Percentiles rank a stretch among this genome's conserved stretches.
These are phyloP conservation scores for Galagoides demidoff DNA, from an alignment of 2,797 vertebrate species.

Conservation along the genomic window DNA sequence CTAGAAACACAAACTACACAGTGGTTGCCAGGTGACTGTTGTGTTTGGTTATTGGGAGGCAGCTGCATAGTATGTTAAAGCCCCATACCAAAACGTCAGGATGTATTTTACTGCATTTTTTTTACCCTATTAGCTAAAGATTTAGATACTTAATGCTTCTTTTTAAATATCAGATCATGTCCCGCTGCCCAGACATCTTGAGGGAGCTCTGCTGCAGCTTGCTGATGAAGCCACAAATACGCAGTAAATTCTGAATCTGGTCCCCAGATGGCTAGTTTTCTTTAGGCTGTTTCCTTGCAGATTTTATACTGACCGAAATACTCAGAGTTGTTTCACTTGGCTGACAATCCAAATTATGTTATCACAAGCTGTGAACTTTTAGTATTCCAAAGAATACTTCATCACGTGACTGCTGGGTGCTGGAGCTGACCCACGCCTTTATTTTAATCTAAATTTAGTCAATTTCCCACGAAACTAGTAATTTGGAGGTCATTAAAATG, in stretches of 20 bases:
- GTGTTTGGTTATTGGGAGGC: not conserved
- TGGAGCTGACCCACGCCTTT: no score
- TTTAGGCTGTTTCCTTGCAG: not conserved
- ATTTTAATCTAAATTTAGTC: not conserved
- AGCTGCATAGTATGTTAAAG: not conserved
- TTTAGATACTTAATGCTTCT: not conserved
- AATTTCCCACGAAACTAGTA: not conserved
- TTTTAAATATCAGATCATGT: conserved; percentile 24
- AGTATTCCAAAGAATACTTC: not conserved
- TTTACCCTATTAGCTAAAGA: not conserved
- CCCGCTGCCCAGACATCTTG: not conserved
- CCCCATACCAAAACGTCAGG: not conserved
- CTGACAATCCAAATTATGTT: not conserved
- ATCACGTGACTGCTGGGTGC: no score
- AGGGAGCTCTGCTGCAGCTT: not conserved
- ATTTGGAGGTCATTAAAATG: not conserved
- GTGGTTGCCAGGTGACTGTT: not conserved
- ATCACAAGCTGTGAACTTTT: not conserved
- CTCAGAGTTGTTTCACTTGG: not conserved
- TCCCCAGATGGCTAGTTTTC: conserved; percentile 44
- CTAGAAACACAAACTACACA: not conserved
- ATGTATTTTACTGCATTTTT: not conserved
- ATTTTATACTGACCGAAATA: not conserved
- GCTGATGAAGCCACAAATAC: not conserved
- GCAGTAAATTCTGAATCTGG: not conserved